phyloP scores from a whole-genome alignment of 35 echinoderm and acorn worm species.

The Eucidaris tribuloides region DNA sequence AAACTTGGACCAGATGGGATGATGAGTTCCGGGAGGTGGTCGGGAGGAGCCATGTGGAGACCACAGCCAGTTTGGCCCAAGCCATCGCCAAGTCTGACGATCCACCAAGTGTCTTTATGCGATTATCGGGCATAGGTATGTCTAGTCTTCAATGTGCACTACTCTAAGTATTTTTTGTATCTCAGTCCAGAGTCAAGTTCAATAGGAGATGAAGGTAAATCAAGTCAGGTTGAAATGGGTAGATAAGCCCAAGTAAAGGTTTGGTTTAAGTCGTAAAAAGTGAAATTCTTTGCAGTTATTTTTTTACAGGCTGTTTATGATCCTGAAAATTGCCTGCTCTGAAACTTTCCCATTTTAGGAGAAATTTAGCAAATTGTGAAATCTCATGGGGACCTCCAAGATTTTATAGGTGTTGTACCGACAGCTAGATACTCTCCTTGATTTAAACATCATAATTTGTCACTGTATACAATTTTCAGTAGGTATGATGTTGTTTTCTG shows the following conservation, averaged over 20 bases:
- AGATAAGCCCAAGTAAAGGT: no score
- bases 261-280: neutral
- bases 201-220: neutral
- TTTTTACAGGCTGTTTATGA: neutral
- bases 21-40: constrained; percentile 54
- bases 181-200: neutral
- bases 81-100: constrained; percentile 28
- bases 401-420: no score
- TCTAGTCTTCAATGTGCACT: neutral
- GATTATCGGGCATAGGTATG: constrained; percentile 65
- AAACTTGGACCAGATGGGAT: constrained; percentile 86
- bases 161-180: neutral
- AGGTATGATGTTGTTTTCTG: no score
- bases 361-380: neutral
- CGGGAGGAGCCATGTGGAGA: constrained; percentile 47
- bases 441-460: no score
- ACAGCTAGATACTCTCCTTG: no score
- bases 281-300: no score
- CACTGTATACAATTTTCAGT: no score
- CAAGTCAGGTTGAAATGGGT: neutral
- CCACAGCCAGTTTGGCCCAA: constrained; percentile 38
- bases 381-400: neutral
- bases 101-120: constrained; percentile 70
- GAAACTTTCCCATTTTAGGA: no score
- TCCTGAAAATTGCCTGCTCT: no score